Base-by-base conservation (phyloP, 2,113 vertebrate species). In the Mormyrus iriodes region DNA sequence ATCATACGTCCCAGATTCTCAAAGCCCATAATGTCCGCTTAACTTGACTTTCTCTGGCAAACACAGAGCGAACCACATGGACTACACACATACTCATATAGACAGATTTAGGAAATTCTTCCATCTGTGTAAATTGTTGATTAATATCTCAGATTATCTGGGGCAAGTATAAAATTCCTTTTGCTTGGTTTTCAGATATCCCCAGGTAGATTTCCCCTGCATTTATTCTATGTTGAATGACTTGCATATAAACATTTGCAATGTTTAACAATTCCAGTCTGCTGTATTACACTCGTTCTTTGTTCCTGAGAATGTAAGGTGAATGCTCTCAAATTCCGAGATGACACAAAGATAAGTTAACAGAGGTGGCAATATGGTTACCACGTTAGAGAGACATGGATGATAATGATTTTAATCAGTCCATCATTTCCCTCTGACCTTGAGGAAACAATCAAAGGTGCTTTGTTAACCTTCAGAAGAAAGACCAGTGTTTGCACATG, bases 101-200 rank as follows among this genome's bases (percentile, higher is more conserved):
- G 79, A 91, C 48, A 86, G 46, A 85, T 85, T 55, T 53, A 17
- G 85, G 15, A 35, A 52, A 53, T 46, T 86, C 6, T 51, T 15
- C 51, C 48, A 90, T 91, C 89, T 76, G 27, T 52, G 4, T 31
- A 51, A 35, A 61, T 85, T 49, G 82, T 73, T 42, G 46, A n/a
- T 88, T 89, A 88, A 90, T 82, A 51, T 89, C 86, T 88, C 88
- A 91, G 92, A 91, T 88, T 90, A 88, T 90, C 79, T 48, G 31
- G 44, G 42, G 21, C 84, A 82, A 7, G 15, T 69, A 90, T 93
- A 89, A 91, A 89, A 88, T 91, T 89, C 90, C 65, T 1, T 69
- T 90, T 83, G 46, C 21, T 87, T 69, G 84, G 85, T 46, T 88
- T 31, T 61, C 86, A 89, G 87, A 92, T 42, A 91, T 86, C 82